A percentile compares a stretch with the other conserved stretches of the same genome.
Conservation (phyloP, 2,113 vertebrate genomes). For the Cyanoramphus novaezelandiae region DNA sequence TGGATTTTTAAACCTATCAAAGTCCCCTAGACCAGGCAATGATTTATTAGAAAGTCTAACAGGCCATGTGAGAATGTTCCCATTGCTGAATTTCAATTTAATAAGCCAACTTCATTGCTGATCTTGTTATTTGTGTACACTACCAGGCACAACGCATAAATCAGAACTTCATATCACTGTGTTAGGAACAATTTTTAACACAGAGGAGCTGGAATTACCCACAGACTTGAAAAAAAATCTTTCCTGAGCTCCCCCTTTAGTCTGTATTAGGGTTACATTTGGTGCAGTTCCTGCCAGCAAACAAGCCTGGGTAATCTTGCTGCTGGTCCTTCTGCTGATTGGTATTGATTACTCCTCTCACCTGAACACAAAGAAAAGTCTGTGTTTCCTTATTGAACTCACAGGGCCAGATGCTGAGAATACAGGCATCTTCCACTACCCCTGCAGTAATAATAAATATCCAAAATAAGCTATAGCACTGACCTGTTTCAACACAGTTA, state of each 20-base stretch:
- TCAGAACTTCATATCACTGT: not conserved
- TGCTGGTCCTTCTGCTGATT: not conserved
- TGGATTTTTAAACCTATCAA: not conserved
- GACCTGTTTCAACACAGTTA: not conserved
- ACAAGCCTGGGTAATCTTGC: not conserved
- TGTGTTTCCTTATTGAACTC: not conserved
- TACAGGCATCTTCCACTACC: not conserved
- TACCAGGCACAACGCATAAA: not conserved
- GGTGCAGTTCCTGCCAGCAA: not conserved
- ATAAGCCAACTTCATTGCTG: not conserved
- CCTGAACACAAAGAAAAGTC: not conserved
- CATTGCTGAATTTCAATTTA: not conserved
- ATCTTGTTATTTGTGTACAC: not conserved
- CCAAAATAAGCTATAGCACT: not conserved
- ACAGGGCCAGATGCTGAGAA: not conserved
- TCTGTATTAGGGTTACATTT: not conserved
- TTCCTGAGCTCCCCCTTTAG: not conserved
- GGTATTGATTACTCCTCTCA: conserved; percentile 17
- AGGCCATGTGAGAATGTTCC: not conserved
- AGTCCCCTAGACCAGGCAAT: not conserved
- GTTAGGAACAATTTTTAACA: not conserved
- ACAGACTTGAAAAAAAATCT: not conserved
- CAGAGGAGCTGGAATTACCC: not conserved
- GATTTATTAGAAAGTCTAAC: not conserved
- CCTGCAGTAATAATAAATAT: not conserved